Evolutionary conservation across 2,113 vertebrate genomes (phyloP), one percentile per base, ranked within the genome.

Genomic region (Prunella himalayana): DNA sequence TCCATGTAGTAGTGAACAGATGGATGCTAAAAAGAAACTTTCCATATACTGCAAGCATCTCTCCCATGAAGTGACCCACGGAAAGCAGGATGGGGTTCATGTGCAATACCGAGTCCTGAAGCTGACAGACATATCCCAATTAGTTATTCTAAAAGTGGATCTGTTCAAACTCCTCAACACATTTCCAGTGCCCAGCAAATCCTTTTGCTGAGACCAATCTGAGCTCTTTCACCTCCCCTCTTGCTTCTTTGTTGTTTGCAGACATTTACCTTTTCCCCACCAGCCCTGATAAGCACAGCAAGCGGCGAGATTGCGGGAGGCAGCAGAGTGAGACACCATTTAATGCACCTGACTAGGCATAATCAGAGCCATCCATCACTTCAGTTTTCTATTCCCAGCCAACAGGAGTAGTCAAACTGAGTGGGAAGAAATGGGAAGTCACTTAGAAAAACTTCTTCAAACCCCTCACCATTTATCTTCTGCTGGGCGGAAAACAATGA

Each of bases 341-440:
- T 95, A 95, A 91, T 92, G 85, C 65, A 93, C 94, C 94, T 95
- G 94, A 95, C 94, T 76, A 56, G 71, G 83, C 86, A 95, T 92
- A 95, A 95, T 89, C 94, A 93, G 96, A 91, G 72, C 49, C 80
- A 97, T 97, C 82, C 88, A 92, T 97, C 94, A 96, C 83, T 91
- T 93, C 60, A 60, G 68, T 47, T 97, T 96, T 88, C 86, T 71
- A 45, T 66, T 87, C 71, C 41, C 54, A 85, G 54, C 9, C 60
- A 89, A 65, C 9, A 84, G 37, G 49, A 95, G 84, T 9, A 92
- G 88, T 66, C 63, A 71, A 89, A 66, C 61, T 57, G 59, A 83
- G 53, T 28, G 16, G 41, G 41, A 76, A 82, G 82, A 90, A 86
- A 78, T 23, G 60, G 51, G 35, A 88, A 95, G 56, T 54, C 15